These are phyloP conservation scores for Melospiza georgiana DNA, from an alignment of 2,113 vertebrate genomes.

Conservation along the genomic window DNA sequence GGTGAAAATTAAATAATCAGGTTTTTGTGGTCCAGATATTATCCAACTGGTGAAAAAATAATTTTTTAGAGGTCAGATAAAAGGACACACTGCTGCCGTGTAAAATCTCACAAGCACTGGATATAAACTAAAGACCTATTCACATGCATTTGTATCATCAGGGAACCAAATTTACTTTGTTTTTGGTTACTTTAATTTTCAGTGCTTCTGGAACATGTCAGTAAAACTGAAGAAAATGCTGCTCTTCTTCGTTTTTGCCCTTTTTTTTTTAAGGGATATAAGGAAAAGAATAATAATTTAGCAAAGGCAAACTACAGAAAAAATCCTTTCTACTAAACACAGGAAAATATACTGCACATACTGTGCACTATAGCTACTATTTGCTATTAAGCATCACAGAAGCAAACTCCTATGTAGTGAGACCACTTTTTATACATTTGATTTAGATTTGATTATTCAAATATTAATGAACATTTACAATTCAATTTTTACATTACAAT, in stretches of 20 bases:
- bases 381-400: not conserved
- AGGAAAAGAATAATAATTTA: not conserved
- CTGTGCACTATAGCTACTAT: not conserved
- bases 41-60: not conserved
- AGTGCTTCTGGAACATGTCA: not conserved
- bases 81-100: not conserved
- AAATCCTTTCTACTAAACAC: not conserved
- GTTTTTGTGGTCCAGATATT: not conserved
- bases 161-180: not conserved
- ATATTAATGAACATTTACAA: not conserved
- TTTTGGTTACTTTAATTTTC: not conserved
- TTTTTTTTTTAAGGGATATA: not conserved
- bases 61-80: not conserved
- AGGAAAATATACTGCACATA: not conserved
- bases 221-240: conserved; percentile 7
- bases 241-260: not conserved
- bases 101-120: not conserved
- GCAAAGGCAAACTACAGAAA: not conserved
- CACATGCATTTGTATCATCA: not conserved
- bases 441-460: not conserved
- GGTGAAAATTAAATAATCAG: not conserved
- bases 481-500: no score
- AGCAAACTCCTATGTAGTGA: not conserved
- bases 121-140: not conserved
- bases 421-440: not conserved